A percentile compares a stretch with the other conserved stretches of the same genome.
These are phyloP conservation scores for Falcunculus frontatus DNA, from an alignment of 2,113 vertebrate species.

Conservation along the genomic window DNA sequence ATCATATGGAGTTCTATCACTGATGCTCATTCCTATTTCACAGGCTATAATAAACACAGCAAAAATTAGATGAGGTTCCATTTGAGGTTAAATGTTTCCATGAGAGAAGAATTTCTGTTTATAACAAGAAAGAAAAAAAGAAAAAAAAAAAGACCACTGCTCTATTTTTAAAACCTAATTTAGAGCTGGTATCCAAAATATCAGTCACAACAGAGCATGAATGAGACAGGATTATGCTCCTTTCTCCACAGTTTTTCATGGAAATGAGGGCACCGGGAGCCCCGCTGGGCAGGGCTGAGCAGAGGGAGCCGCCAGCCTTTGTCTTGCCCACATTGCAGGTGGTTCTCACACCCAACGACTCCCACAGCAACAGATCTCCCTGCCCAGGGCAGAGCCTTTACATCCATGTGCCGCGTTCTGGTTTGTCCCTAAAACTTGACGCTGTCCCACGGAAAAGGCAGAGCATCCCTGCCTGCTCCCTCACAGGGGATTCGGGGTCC, in stretches of 20 bases:
- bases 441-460: background rate
- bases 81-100: constrained; percentile 63
- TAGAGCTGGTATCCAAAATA: constrained; percentile 35
- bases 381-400: background rate
- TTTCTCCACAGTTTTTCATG: background rate
- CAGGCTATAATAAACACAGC: constrained; percentile 53
- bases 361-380: background rate
- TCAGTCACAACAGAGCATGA: constrained; percentile 7
- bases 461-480: background rate
- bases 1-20: background rate
- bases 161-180: constrained; percentile 50
- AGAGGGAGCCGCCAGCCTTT: background rate
- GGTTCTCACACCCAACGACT: background rate
- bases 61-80: constrained; percentile 54
- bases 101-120: constrained; percentile 63
- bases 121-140: background rate
- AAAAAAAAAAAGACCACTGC: background rate
- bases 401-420: background rate
- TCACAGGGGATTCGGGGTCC: background rate
- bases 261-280: background rate
- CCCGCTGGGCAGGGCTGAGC: background rate
- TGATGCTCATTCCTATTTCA: constrained; percentile 34
- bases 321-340: background rate
- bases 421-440: background rate
- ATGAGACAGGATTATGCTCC: background rate